phyloP scores from a whole-genome alignment of 30 jellyfish, hydroid and myxozoan species.

The Aurelia aurita complex sp. Pacific region DNA sequence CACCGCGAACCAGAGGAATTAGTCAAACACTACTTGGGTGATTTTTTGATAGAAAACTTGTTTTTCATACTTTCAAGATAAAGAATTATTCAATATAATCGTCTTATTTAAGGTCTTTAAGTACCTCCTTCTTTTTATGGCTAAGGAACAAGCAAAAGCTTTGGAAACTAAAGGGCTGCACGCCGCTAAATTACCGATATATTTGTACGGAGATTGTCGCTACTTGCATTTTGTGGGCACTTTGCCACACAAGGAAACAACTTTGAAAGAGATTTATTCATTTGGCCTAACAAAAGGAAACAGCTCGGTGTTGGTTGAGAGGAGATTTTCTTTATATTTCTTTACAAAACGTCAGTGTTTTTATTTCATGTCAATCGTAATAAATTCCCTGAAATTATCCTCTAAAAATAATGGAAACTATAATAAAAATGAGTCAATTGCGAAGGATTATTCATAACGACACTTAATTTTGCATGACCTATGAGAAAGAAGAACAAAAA shows the following conservation, averaged over 20 bases:
- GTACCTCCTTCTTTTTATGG: constrained; percentile 44
- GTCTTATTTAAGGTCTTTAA: constrained; percentile 3
- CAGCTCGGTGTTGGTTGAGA: constrained; percentile 34
- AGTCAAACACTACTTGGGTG: background rate
- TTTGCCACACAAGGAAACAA: constrained; percentile 37
- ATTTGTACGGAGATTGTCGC: constrained; percentile 16
- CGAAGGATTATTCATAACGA: constrained; percentile 45
- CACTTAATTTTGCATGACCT: constrained; percentile 57
- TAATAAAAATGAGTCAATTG: constrained; percentile 36
- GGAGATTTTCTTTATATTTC: constrained; percentile 14
- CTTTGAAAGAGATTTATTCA: constrained; percentile 19
- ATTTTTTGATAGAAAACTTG: background rate
- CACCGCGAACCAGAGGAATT: constrained; percentile 14
- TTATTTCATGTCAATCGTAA: constrained; percentile 27
- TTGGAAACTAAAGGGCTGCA: constrained; percentile 4
- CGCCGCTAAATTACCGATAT: constrained; percentile 8
- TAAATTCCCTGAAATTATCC: constrained; percentile 44
- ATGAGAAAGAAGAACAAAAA: constrained; percentile 34
- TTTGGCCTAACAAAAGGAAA: constrained; percentile 32
- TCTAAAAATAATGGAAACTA: constrained; percentile 13
- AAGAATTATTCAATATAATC: constrained; percentile 37
- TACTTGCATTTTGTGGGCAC: constrained; percentile 42
- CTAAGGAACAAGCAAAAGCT: constrained; percentile 39
- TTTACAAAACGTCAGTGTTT: constrained; percentile 17
- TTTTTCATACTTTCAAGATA: constrained; percentile 31